These are phyloP conservation scores for Pelosia muscerda DNA, from an alignment of 2,888 invertebrate genomes.

Conservation along the genomic window DNA sequence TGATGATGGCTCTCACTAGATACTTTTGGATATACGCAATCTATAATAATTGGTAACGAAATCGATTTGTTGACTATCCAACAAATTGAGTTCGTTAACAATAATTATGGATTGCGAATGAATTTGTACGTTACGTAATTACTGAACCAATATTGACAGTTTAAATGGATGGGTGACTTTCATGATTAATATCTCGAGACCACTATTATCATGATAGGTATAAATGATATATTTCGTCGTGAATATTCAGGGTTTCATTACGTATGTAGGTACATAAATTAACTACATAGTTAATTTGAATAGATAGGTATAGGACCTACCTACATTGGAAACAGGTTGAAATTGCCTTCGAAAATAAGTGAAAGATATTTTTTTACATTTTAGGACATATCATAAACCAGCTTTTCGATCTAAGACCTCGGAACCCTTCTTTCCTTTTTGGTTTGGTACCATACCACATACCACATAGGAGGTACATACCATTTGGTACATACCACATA, in stretches of 20 bases:
- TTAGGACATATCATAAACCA: no score
- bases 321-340: neutral
- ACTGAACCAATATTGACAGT: neutral
- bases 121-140: neutral
- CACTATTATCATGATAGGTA: neutral
- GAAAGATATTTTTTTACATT: no score
- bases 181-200: neutral
- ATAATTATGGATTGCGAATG: neutral
- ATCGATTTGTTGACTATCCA: neutral
- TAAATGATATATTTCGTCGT: neutral
- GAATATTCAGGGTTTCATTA: neutral
- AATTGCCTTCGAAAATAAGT: neutral
- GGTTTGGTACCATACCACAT: no score
- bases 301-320: neutral
- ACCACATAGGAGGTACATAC: no score
- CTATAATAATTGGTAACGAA: no score
- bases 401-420: no score
- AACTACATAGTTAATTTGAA: no score
- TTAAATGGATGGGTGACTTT: neutral
- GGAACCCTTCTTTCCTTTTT: no score
- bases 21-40: no score
- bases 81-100: constrained; percentile 1
- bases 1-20: no score
- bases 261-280: no score
- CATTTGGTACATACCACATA: no score